Evolutionary conservation across 2,888 invertebrate genomes (phyloP).

Genomic region (Hetaerina titia): DNA sequence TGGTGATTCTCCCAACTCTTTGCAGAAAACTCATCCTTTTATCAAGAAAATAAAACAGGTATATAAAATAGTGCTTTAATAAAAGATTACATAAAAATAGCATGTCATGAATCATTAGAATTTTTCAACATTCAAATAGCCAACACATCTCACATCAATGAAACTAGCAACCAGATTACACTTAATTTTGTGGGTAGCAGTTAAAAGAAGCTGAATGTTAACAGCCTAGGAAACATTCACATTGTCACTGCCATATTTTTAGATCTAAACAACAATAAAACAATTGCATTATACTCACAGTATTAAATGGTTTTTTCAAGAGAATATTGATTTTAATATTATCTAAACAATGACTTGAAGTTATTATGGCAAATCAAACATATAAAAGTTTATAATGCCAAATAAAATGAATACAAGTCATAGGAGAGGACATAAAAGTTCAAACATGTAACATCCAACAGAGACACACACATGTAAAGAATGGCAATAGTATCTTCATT

Average conservation of each 20-base stretch:
- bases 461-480: not conserved
- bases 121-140: conserved; percentile 25
- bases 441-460: conserved; percentile 15
- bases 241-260: conserved; percentile 27
- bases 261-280: not conserved
- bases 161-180: conserved; percentile 21
- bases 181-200: not conserved
- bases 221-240: conserved; percentile 32
- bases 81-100: conserved; percentile 39
- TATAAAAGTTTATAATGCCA: not conserved
- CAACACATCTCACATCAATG: conserved; percentile 29
- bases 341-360: not conserved
- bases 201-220: not conserved
- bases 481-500: not conserved
- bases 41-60: not conserved
- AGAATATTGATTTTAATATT: not conserved
- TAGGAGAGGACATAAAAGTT: not conserved
- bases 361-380: not conserved
- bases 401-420: not conserved
- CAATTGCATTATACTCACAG: not conserved
- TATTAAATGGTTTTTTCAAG: not conserved
- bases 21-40: too few relatives aligned
- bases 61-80: conserved; percentile 39
- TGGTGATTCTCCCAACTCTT: too few relatives aligned
- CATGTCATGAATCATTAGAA: not conserved